Base-by-base conservation (phyloP, 92 coral and sea anemone species). In the Meandrina meandrites region DNA sequence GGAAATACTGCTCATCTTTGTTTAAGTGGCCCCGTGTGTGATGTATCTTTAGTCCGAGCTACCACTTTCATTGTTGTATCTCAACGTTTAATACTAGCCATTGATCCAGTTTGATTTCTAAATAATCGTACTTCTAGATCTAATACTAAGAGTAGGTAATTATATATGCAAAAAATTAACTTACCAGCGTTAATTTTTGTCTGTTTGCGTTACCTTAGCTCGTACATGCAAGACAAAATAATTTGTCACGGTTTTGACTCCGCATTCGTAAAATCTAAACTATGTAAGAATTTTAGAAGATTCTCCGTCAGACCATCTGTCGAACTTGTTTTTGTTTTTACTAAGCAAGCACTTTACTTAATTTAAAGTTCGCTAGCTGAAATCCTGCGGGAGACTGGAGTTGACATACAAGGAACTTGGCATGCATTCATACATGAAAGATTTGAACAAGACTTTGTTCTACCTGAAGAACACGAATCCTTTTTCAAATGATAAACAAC, bases 251-350 rank as follows among this genome's bases (percentile, higher is more conserved):
- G 45, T 37, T 75, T 42, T 50, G 42, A 24, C n/a, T 47, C 37
- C 67, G 68, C 50, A 79, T 79, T 35, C 50, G 82, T 28, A 17
- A 27, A 79, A 79, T 79, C 82, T 42, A 14, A 42, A 45, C 42
- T 22, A 75, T 75, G 34, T 58, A 13, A 13, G 1, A 12, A 10
- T 75, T 40, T 42, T 75, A 8, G 19, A 24, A 42, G 42, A 13
- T 10, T 22, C 47, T 22, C 34, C 34, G 71, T 14, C 18, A 17
- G 51, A 21, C 37, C 42, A 79, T 79, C 28, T 31, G 47, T 9
- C 82, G 31, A 31, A 7, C 21, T 56, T 79, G 31, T 16, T 13
- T 73, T 32, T 69, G n/a, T n/a, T n/a, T n/a, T n/a, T n/a, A n/a
- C n/a, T n/a, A n/a, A n/a, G n/a, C n/a, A n/a, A 54, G 17, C 42